phyloP scores from a whole-genome alignment of 2,113 vertebrate species.

The Nothoprocta perdicaria region DNA sequence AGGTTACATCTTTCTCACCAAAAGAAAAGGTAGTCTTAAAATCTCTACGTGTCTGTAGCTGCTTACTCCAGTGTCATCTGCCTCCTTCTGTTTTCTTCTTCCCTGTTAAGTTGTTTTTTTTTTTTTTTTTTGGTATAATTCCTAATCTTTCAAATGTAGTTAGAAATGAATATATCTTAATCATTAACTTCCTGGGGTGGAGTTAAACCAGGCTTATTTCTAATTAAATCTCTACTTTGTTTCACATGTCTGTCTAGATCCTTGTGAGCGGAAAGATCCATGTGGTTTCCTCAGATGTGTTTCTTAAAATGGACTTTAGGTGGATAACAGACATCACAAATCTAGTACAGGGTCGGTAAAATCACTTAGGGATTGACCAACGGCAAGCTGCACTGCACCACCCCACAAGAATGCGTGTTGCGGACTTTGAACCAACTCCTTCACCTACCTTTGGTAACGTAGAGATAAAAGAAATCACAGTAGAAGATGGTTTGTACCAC shows the following conservation, averaged over 20 bases:
- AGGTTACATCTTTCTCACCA: not conserved
- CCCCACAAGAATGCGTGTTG: not conserved
- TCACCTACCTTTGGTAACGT: conserved; percentile 89
- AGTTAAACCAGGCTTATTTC: conserved; percentile 7
- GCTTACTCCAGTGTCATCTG: conserved; percentile 49
- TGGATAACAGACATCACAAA: not conserved
- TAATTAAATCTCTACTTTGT: not conserved
- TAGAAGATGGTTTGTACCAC: conserved; percentile 99
- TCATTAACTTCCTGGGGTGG: not conserved
- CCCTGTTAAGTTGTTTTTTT: not conserved
- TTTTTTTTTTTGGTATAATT: not conserved
- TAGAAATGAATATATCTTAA: not conserved
- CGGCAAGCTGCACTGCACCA: not conserved
- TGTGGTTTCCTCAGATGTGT: fast-evolving
- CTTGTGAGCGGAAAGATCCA: not conserved
- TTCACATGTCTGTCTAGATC: not conserved
- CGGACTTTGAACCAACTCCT: not conserved
- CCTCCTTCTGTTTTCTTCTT: conserved; percentile 1
- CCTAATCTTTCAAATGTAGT: not conserved
- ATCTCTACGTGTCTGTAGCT: conserved; percentile 3
- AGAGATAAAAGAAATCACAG: conserved; percentile 98
- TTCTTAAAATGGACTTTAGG: not conserved
- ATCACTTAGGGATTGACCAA: fast-evolving
- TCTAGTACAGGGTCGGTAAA: not conserved
- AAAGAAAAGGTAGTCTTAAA: conserved; percentile 14